A percentile compares a stretch with the other conserved stretches of the same genome.
phyloP scores from a whole-genome alignment of 2,797 vertebrate genomes.

The Calcarius lapponicus region DNA sequence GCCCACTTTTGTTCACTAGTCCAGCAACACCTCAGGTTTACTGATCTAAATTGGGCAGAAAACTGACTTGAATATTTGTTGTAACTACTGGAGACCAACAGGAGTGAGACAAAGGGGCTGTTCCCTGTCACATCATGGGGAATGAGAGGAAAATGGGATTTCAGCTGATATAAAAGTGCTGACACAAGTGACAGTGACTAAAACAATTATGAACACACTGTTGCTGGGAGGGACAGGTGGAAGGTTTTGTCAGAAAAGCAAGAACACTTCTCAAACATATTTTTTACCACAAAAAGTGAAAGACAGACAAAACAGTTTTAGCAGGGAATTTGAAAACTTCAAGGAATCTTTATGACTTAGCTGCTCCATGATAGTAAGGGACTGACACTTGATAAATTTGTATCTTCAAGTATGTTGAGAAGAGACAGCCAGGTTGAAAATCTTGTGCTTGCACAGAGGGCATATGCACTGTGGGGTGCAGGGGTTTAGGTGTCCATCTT shows the following conservation, averaged over 20 bases:
- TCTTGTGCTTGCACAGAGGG: background rate
- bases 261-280: background rate
- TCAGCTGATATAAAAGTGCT: background rate
- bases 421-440: background rate
- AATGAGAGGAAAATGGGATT: background rate
- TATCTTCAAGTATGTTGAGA: background rate
- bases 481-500: background rate
- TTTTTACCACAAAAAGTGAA: background rate
- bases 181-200: background rate
- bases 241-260: background rate
- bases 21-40: background rate
- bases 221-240: background rate
- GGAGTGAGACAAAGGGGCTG: background rate
- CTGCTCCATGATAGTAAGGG: background rate
- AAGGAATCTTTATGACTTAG: background rate
- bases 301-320: background rate
- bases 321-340: background rate
- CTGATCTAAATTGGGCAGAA: background rate
- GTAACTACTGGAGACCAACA: background rate
- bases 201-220: background rate
- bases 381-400: background rate
- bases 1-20: background rate
- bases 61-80: background rate
- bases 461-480: background rate
- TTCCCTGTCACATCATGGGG: background rate